Evolutionary conservation across 2,888 invertebrate genomes (phyloP).

Genomic region (Nysson spinosus): DNA sequence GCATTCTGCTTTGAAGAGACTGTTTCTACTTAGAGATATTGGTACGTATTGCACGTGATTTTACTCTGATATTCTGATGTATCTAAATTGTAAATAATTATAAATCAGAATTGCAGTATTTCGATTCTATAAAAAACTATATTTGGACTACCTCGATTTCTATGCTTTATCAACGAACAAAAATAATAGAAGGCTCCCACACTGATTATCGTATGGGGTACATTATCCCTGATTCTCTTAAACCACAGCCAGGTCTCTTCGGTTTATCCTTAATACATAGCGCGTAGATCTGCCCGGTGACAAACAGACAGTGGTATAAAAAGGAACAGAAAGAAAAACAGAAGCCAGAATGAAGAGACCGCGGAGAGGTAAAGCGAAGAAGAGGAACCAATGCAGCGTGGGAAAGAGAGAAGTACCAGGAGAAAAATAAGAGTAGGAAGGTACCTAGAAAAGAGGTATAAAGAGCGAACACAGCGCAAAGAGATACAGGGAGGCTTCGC

Average conservation of each 20-base stretch:
- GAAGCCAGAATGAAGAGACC: no score
- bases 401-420: constrained; percentile 6
- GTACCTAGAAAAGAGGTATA: background rate
- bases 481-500: constrained; percentile 25
- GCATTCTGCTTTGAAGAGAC: constrained; percentile 9
- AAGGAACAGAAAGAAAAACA: background rate
- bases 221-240: background rate
- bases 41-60: background rate
- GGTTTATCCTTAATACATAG: background rate
- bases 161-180: no score
- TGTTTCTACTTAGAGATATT: constrained; percentile 22
- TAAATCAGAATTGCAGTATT: no score
- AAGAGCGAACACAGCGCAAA: background rate
- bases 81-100: no score
- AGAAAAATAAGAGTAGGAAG: background rate
- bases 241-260: background rate
- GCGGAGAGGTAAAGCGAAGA: constrained; percentile 8
- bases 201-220: no score
- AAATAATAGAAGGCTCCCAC: no score
- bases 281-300: background rate
- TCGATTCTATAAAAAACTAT: no score
- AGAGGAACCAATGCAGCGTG: background rate
- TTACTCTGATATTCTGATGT: no score
- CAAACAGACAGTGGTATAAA: background rate
- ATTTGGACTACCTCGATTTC: no score